Conservation (phyloP, 2,888 invertebrate species). For the Pecten maximus region DNA sequence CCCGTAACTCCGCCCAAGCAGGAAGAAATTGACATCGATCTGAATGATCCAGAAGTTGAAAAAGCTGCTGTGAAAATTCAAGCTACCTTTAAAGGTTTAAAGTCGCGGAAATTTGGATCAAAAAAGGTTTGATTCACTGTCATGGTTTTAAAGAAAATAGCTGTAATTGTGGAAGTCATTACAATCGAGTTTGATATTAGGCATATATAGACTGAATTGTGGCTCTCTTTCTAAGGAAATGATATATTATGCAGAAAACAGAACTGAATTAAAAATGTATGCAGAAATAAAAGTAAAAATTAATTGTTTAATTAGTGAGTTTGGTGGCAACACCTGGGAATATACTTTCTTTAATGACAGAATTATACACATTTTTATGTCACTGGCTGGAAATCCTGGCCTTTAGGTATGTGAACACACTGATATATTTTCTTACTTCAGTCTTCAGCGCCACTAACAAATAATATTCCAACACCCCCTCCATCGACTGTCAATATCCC, state of each 20-base stretch:
- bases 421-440: not conserved
- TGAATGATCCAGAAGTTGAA: constrained; percentile 68
- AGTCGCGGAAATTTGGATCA: constrained; percentile 53
- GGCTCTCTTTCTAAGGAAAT: too few species aligned
- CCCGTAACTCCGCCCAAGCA: not conserved
- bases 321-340: too few species aligned
- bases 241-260: too few species aligned
- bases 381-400: too few species aligned
- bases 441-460: not conserved
- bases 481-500: not conserved
- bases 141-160: not conserved
- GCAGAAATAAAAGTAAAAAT: too few species aligned
- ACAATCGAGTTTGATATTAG: too few species aligned
- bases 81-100: constrained; percentile 73
- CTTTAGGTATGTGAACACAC: not conserved
- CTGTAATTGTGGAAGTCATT: not conserved
- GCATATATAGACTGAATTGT: too few species aligned
- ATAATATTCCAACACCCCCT: not conserved
- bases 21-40: constrained; percentile 67
- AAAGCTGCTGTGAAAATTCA: constrained; percentile 74
- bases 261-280: too few species aligned
- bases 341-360: too few species aligned
- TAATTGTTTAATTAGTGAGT: too few species aligned
- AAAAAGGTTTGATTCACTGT: constrained; percentile 14
- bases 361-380: too few species aligned